phyloP scores from a whole-genome alignment of 2,888 invertebrate genomes.

The Galeruca laticollis region DNA sequence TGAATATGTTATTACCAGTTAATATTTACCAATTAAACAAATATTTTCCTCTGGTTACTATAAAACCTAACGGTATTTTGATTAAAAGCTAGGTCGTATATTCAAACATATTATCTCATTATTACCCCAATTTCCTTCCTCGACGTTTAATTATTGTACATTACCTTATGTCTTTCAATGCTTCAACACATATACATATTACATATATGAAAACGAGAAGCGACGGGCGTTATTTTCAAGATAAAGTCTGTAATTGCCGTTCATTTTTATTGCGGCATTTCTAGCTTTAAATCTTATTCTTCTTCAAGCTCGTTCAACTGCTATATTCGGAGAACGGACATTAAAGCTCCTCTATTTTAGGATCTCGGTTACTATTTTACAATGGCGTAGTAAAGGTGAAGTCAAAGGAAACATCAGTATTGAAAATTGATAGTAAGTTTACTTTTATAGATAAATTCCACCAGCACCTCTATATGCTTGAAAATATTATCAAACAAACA shows the following conservation, averaged over 20 bases:
- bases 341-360: slow-evolving; percentile 53
- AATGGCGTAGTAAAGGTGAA: slow-evolving; percentile 45
- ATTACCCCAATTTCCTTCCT: not conserved
- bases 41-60: too few species aligned
- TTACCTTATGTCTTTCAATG: not conserved
- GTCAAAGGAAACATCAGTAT: not conserved
- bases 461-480: too few species aligned
- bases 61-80: too few species aligned
- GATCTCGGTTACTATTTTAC: slow-evolving; percentile 36
- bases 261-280: slow-evolving; percentile 40
- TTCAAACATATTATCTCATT: not conserved
- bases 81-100: not conserved
- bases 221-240: slow-evolving; percentile 14
- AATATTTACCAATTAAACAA: too few species aligned
- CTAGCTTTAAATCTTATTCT: slow-evolving; percentile 53
- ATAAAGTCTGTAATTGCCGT: slow-evolving; percentile 38
- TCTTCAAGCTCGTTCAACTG: slow-evolving; percentile 54
- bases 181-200: too few species aligned
- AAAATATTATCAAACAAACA: too few species aligned
- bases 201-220: slow-evolving; percentile 10
- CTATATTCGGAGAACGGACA: slow-evolving; percentile 46
- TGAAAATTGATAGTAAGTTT: too few species aligned
- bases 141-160: not conserved
- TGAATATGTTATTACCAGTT: too few species aligned
- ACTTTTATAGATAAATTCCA: too few species aligned